Conservation (phyloP, 2,113 vertebrate species). For the Ciconia stormi region DNA sequence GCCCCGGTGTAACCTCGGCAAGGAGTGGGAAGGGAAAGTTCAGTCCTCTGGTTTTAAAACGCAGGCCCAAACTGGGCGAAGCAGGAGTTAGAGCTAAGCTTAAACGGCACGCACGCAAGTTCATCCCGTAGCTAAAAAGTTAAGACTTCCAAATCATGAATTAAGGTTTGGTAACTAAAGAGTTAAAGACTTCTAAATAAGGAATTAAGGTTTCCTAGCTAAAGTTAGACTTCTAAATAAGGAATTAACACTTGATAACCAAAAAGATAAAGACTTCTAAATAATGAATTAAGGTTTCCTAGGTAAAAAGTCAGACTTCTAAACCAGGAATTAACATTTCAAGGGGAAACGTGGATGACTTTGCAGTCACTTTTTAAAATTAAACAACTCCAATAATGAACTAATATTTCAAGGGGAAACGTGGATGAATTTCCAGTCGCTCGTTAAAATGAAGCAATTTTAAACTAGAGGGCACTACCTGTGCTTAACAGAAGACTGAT, state of each 20-base stretch:
- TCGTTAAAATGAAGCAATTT: neutral
- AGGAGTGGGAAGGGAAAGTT: neutral
- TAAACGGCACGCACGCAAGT: accelerated
- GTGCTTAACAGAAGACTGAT: neutral
- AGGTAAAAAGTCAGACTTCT: no score
- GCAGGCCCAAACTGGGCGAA: neutral
- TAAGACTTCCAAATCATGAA: accelerated
- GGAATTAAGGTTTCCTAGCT: neutral
- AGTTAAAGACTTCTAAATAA: neutral
- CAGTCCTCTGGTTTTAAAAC: neutral
- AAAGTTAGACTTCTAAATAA: neutral
- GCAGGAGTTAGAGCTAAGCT: neutral
- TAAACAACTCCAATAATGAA: neutral
- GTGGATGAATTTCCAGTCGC: neutral
- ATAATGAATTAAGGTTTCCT: neutral
- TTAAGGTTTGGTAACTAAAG: neutral
- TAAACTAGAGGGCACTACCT: no score
- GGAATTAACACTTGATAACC: neutral
- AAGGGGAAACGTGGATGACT: neutral
- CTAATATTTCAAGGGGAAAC: neutral
- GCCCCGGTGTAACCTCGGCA: neutral
- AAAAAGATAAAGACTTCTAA: neutral
- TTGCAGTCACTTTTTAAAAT: neutral
- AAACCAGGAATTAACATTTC: neutral
- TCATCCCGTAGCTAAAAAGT: no score